Base-by-base conservation (phyloP, 2,797 vertebrate species). In the Eurystomus glaucurus region DNA sequence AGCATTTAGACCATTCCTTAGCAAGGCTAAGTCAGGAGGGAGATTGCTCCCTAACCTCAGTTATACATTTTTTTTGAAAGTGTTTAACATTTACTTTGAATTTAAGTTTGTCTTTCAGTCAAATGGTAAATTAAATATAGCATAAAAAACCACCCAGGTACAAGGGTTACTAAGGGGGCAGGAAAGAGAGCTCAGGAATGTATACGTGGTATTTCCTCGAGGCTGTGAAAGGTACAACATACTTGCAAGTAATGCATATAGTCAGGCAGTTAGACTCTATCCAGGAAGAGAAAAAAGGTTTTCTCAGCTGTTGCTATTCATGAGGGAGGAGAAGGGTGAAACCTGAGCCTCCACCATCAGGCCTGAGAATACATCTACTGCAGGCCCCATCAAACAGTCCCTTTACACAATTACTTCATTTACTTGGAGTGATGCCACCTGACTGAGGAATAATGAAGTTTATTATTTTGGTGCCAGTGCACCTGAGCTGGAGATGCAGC, bases 61-160 rank as follows among this genome's bases (percentile, higher is more conserved):
- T 84, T 79, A 41, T 17, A 62, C 1, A 0, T 35, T n/a, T 41
- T 88, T 57, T 88, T 76, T 58, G 23, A 21, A 68, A 92, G 22
- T 21, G 13, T 78, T 95, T 92, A 96, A 76, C 16, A 65, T 94
- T 93, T 90, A 89, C 75, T 95, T 92, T 74, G 55, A 85, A 79
- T 71, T 92, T 80, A 85, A 92, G 10, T 18, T 70, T 71, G 12
- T 45, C 43, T 87, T 94, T 54, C 64, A 43, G 22, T 72, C 28
- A 91, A 96, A 83, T 37, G 23, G 41, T 74, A 92, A 90, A 82
- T 77, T 70, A 93, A 90, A 79, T 90, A 87, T n/a, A 74, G 77
- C 0, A 0, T 45, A 39, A 43, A 46, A 89, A 85, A 79, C 29
- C 65, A 76, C 39, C 31, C 58, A 43, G 17, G 1, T 48, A 29